Conservation (phyloP, 2,113 vertebrate genomes). For the Tupaia chinensis region DNA sequence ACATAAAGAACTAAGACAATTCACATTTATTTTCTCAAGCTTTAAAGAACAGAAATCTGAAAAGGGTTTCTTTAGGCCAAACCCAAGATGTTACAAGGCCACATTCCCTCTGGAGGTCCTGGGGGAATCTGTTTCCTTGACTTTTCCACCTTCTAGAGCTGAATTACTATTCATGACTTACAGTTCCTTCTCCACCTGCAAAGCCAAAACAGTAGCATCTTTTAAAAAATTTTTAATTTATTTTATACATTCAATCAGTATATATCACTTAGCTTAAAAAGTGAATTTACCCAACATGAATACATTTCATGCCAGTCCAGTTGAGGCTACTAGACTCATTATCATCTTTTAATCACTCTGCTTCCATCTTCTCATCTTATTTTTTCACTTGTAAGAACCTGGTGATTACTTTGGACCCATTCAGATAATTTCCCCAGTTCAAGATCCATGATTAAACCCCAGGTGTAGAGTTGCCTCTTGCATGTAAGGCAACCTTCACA, state of each 20-base stretch:
- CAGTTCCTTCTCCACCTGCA: neutral
- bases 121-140: neutral
- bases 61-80: neutral
- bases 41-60: neutral
- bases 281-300: too few species aligned
- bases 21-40: neutral
- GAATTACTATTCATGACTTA: neutral
- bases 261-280: too few species aligned
- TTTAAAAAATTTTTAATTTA: too few species aligned
- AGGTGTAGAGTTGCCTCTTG: neutral
- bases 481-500: neutral
- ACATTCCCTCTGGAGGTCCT: neutral
- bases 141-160: neutral
- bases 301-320: too few species aligned
- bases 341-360: neutral
- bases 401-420: neutral
- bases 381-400: neutral
- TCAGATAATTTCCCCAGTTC: neutral
- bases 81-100: neutral
- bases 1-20: neutral
- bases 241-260: too few species aligned
- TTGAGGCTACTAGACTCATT: too few species aligned
- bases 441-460: neutral
- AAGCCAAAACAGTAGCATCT: neutral
- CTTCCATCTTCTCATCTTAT: neutral